Percentiles rank a stretch among this genome's conserved stretches.
phyloP scores from a whole-genome alignment of 2,797 vertebrate genomes.

The Gambusia yucatana region DNA sequence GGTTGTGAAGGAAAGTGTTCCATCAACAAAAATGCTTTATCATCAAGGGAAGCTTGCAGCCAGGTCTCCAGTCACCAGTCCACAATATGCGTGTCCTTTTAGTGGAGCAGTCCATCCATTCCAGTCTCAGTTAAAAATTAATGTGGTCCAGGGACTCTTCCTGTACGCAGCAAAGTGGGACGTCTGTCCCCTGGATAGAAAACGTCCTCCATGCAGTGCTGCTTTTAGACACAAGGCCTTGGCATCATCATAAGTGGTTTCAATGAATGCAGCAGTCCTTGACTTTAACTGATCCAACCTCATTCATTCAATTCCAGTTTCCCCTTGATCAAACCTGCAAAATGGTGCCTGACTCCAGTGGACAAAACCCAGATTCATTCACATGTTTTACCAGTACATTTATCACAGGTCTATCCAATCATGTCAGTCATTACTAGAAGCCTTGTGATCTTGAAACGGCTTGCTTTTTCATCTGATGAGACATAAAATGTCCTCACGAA shows the following conservation, averaged over 20 bases:
- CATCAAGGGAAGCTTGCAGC: slow-evolving; percentile 37
- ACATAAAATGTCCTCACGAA: slow-evolving; percentile 25
- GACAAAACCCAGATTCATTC: slow-evolving; percentile 6
- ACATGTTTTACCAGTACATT: slow-evolving; percentile 5
- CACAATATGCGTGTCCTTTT: slow-evolving; percentile 19
- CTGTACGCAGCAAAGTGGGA: slow-evolving; percentile 5
- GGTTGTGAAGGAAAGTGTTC: slow-evolving; percentile 13
- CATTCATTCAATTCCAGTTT: slow-evolving; percentile 3
- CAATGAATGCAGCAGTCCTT: slow-evolving; percentile 16
- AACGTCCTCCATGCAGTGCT: slow-evolving; percentile 20
- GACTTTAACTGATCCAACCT: slow-evolving; percentile 10
- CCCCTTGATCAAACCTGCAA: slow-evolving; percentile 6
- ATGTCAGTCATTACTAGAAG: slow-evolving; percentile 16
- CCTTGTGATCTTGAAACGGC: slow-evolving; percentile 14
- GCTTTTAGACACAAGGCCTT: slow-evolving; percentile 14
- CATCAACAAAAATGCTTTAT: slow-evolving; percentile 28
- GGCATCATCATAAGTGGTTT: slow-evolving; percentile 7
- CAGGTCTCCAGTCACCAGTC: slow-evolving; percentile 21
- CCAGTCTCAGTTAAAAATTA: slow-evolving; percentile 14
- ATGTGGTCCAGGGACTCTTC: slow-evolving; percentile 26
- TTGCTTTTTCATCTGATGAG: slow-evolving; percentile 21
- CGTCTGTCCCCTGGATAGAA: neutral
- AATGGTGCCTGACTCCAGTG: neutral
- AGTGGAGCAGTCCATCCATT: slow-evolving; percentile 24
- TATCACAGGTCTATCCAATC: slow-evolving; percentile 27